A percentile compares a stretch with the other conserved stretches of the same genome.
Conservation (phyloP, 2,113 vertebrate genomes). For the Strigops habroptila region DNA sequence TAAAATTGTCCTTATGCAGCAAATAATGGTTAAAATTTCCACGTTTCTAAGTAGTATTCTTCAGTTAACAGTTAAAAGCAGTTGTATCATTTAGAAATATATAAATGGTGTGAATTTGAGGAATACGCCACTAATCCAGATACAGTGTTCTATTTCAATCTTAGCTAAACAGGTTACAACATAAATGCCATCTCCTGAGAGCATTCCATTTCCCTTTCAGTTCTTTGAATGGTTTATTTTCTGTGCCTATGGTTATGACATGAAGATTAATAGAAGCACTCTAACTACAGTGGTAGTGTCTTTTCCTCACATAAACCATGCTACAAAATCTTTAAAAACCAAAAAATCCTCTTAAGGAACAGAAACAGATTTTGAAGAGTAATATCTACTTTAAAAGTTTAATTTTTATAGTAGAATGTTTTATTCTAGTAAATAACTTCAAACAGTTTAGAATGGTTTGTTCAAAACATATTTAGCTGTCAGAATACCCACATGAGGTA, state of each 20-base stretch:
- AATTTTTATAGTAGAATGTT: background rate
- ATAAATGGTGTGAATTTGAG: background rate
- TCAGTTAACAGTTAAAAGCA: background rate
- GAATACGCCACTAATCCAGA: background rate
- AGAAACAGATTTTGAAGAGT: background rate
- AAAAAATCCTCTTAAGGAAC: background rate
- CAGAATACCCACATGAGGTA: background rate
- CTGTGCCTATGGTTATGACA: background rate
- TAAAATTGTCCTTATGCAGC: background rate
- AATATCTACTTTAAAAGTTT: background rate
- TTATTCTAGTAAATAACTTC: background rate
- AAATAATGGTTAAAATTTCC: background rate
- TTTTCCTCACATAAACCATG: background rate
- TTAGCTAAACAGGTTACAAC: background rate
- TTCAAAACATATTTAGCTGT: background rate
- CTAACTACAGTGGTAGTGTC: background rate
- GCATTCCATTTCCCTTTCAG: background rate
- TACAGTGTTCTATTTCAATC: background rate
- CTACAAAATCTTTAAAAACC: background rate
- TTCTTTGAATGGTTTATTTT: background rate
- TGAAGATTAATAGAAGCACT: background rate
- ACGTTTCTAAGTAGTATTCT: background rate
- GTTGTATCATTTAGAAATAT: background rate
- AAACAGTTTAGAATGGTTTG: background rate
- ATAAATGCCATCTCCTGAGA: background rate